phyloP scores from a whole-genome alignment of 2,113 vertebrate species.

The Hippopotamus amphibius region DNA sequence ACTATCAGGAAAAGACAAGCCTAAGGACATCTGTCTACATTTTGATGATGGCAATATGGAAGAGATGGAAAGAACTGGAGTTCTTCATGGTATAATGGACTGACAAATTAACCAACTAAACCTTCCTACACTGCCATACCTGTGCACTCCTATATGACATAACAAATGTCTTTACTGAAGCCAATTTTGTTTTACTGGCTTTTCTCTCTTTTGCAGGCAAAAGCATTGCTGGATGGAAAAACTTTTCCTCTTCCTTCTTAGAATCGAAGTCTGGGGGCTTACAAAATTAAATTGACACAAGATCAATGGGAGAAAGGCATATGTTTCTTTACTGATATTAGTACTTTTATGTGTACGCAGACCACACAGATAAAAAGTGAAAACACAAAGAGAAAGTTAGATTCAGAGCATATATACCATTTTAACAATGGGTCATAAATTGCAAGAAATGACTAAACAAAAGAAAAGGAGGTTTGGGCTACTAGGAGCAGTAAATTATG shows the following conservation, averaged over 20 bases:
- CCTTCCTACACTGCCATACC: background rate
- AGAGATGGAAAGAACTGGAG: background rate
- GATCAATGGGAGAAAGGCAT: background rate
- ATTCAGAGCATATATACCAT: background rate
- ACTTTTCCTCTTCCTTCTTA: background rate
- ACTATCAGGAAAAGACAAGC: background rate
- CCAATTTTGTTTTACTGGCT: background rate
- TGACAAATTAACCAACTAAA: background rate
- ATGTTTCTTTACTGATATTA: background rate
- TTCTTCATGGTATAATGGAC: background rate
- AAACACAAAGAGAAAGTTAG: background rate
- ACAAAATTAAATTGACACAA: background rate
- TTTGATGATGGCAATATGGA: background rate
- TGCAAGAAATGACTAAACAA: background rate
- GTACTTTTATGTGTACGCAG: background rate
- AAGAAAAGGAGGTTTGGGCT: background rate
- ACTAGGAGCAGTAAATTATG: background rate
- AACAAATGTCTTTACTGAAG: background rate
- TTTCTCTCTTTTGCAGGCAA: constrained; percentile 19
- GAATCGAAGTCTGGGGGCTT: background rate
- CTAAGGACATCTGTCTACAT: background rate
- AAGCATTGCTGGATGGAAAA: background rate
- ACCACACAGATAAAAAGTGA: background rate
- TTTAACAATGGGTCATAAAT: constrained; percentile 11
- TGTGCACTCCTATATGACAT: background rate